Base-by-base conservation (phyloP, 2,113 vertebrate species). In the Butorides virescens region DNA sequence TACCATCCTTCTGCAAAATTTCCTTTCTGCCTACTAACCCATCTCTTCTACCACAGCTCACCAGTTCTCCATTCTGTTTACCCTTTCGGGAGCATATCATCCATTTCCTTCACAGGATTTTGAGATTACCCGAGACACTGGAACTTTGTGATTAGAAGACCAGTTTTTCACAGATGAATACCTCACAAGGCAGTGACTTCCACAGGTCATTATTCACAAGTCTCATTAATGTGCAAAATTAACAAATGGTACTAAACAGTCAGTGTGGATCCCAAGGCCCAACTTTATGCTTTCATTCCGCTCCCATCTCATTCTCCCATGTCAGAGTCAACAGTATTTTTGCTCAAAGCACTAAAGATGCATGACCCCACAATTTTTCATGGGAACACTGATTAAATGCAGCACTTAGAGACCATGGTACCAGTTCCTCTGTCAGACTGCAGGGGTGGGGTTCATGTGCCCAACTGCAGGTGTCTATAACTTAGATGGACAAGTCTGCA, bases 321-420 rank as follows among this genome's bases (percentile, higher is more conserved):
- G 15, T 15, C 27, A 92, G 15, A 47, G 7, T n/a, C 44, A n/a
- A 70, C 15, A 36, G 5, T 32, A 21, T 39, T 82, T 93, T 77
- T 56, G 3, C 56, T 26, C 68, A 49, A 86, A 85, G 65, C 13
- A 13, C 65, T 88, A 14, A 70, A 65, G n/a, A 47, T 26, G 11
- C 19, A 50, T n/a, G 11, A 47, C 11, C 19, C 26, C 3, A 15
- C 0, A 0, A 18, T 36, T 89, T 49, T 59, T 49, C 39, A n/a
- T 6, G 11, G 44, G 10, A 84, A 39, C 21, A 20, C 3, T 22
- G 66, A 65, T 59, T 74, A 84, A 89, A 91, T 8, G 34, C 32
- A 95, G 55, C 22, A 19, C 26, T 77, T 37, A 12, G 5, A 37
- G 37, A 50, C 5, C 1, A 2, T 58, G 47, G 20, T 49, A 47